A percentile compares a stretch with the other conserved stretches of the same genome.
Evolutionary conservation across 2,888 invertebrate species (phyloP).

Genomic region (Oxyteleia sp.): DNA sequence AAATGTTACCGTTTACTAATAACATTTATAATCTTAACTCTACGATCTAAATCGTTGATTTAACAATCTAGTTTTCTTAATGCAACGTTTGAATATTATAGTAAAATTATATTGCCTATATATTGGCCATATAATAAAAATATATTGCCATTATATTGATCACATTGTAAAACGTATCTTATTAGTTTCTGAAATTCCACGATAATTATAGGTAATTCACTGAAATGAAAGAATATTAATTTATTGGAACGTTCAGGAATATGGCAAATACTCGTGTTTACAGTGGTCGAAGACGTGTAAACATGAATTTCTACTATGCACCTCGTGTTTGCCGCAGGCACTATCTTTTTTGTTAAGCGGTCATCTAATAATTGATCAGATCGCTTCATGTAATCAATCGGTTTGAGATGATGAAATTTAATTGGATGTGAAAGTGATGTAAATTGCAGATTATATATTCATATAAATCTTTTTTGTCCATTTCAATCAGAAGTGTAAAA

Average conservation of each 20-base stretch:
- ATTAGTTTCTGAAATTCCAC: not conserved
- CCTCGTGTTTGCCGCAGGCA: conserved; percentile 15
- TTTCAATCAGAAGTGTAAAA: not conserved
- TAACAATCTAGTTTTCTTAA: too few species aligned
- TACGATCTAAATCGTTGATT: too few species aligned
- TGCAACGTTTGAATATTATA: too few species aligned
- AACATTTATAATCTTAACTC: too few species aligned
- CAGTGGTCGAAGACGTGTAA: conserved; percentile 2
- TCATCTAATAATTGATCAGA: conserved; percentile 24
- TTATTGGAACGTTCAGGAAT: too few species aligned
- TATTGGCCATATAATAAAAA: too few species aligned
- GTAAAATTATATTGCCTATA: too few species aligned
- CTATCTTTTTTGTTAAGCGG: conserved; percentile 21
- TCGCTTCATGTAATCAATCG: conserved; percentile 9
- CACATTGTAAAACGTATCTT: not conserved
- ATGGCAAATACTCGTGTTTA: not conserved
- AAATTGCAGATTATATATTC: not conserved
- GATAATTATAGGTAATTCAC: not conserved
- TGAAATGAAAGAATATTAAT: not conserved
- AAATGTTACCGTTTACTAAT: too few species aligned
- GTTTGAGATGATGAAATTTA: conserved; percentile 3
- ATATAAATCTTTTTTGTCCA: not conserved
- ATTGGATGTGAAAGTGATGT: not conserved
- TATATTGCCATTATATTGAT: too few species aligned
- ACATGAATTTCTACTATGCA: conserved; percentile 28